phyloP scores from a whole-genome alignment of 2,888 invertebrate genomes.

The Pseudanteris insignis region DNA sequence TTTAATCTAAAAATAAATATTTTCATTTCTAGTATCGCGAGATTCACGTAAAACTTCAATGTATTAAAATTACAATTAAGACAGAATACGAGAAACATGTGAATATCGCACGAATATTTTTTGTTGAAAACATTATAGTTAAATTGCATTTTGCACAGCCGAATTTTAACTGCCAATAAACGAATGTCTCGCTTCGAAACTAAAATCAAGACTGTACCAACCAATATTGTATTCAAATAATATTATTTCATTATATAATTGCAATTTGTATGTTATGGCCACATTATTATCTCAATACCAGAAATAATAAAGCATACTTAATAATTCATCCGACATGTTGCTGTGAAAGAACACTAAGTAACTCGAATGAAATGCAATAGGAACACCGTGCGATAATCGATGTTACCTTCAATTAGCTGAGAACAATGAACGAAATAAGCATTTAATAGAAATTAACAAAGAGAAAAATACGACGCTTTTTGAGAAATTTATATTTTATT shows the following conservation, averaged over 20 bases:
- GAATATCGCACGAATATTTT: too few relatives aligned
- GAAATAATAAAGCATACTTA: slow-evolving; percentile 1
- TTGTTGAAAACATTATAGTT: neutral
- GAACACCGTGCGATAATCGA: slow-evolving; percentile 18
- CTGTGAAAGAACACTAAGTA: slow-evolving; percentile 1
- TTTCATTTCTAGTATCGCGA: too few relatives aligned
- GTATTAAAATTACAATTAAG: slow-evolving; percentile 26
- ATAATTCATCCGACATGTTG: slow-evolving; percentile 13
- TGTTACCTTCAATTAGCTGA: slow-evolving; percentile 13
- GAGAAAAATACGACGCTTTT: slow-evolving; percentile 8
- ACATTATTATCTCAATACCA: too few relatives aligned
- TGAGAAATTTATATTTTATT: slow-evolving; percentile 31
- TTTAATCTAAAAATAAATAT: too few relatives aligned
- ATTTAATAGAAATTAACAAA: neutral
- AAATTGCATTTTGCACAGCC: slow-evolving; percentile 15
- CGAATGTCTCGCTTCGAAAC: slow-evolving; percentile 34
- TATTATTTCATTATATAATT: slow-evolving; percentile 31
- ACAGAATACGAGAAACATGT: neutral
- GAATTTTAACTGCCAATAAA: slow-evolving; percentile 19
- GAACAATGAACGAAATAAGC: slow-evolving; percentile 6
- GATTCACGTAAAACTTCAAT: too few relatives aligned
- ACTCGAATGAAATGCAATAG: slow-evolving; percentile 6
- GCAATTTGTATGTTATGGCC: slow-evolving; percentile 13
- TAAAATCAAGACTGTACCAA: slow-evolving; percentile 36
- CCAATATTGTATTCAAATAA: slow-evolving; percentile 29